phyloP scores from a whole-genome alignment of 2,113 vertebrate species.

The Cyprinus carpio region DNA sequence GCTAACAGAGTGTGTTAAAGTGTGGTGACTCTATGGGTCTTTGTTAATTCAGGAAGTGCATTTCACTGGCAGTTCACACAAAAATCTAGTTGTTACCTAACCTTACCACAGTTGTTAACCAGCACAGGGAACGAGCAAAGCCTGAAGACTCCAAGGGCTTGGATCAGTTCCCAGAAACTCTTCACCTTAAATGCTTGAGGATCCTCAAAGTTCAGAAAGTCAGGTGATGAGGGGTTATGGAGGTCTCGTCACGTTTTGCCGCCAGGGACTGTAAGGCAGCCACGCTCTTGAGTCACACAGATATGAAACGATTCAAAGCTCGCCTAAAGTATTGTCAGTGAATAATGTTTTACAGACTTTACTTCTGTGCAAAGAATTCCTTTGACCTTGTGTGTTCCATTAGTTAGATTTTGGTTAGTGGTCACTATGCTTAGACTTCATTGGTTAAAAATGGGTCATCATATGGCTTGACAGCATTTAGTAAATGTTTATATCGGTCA shows the following conservation, averaged over 20 bases:
- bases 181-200: conserved; percentile 77
- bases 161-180: conserved; percentile 72
- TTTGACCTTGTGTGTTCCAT: background rate
- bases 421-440: background rate
- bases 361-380: background rate
- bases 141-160: conserved; percentile 74
- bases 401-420: background rate
- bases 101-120: conserved; percentile 77
- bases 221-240: background rate
- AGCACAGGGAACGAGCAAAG: conserved; percentile 78
- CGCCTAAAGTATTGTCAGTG: background rate
- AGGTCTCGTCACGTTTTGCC: conserved; percentile 7
- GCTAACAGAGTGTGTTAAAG: too few species aligned
- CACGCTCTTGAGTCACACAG: conserved; percentile 53
- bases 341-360: background rate
- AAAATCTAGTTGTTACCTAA: conserved; percentile 54
- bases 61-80: too few species aligned
- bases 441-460: background rate
- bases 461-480: background rate
- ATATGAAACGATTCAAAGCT: conserved; percentile 49
- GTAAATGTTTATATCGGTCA: background rate
- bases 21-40: background rate
- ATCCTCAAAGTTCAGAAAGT: conserved; percentile 73
- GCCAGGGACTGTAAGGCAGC: conserved; percentile 34
- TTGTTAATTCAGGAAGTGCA: too few species aligned